A percentile compares a stretch with the other conserved stretches of the same genome.
Evolutionary conservation across 2,797 vertebrate species (phyloP).

Genomic region (Hippoglossus hippoglossus): DNA sequence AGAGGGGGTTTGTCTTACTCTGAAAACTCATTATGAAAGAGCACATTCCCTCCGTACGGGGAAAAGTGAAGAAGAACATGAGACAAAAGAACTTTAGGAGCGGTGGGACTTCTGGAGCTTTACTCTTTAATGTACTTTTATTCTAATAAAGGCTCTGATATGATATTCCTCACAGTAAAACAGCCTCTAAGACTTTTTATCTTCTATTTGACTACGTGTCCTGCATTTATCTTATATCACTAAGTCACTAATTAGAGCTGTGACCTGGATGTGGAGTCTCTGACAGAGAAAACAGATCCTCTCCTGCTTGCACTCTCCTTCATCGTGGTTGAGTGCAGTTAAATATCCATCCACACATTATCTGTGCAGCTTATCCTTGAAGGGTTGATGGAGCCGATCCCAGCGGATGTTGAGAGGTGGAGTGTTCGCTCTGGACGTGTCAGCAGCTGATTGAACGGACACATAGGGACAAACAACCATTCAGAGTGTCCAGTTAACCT

Average conservation of each 20-base stretch:
- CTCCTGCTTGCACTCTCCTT: neutral
- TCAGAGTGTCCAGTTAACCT: too few species aligned
- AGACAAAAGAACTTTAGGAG: neutral
- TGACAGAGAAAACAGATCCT: neutral
- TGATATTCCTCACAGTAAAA: neutral
- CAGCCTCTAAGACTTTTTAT: neutral
- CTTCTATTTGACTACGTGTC: conserved; percentile 1
- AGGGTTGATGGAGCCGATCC: too few species aligned
- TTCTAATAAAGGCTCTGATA: neutral
- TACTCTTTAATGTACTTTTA: neutral
- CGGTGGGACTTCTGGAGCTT: neutral
- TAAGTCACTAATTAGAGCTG: neutral
- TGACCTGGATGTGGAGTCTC: neutral
- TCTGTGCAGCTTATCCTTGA: too few species aligned
- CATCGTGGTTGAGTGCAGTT: neutral
- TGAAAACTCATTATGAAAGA: too few species aligned
- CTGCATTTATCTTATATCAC: neutral
- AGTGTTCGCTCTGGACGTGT: too few species aligned
- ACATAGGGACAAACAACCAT: too few species aligned
- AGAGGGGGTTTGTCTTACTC: neutral
- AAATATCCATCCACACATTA: neutral
- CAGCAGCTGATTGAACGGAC: too few species aligned
- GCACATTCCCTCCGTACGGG: too few species aligned
- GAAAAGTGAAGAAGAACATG: too few species aligned
- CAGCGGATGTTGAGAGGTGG: too few species aligned